A percentile compares a stretch with the other conserved stretches of the same genome.
Conservation (phyloP, 2,113 vertebrate species). For the Fulmarus glacialis region DNA sequence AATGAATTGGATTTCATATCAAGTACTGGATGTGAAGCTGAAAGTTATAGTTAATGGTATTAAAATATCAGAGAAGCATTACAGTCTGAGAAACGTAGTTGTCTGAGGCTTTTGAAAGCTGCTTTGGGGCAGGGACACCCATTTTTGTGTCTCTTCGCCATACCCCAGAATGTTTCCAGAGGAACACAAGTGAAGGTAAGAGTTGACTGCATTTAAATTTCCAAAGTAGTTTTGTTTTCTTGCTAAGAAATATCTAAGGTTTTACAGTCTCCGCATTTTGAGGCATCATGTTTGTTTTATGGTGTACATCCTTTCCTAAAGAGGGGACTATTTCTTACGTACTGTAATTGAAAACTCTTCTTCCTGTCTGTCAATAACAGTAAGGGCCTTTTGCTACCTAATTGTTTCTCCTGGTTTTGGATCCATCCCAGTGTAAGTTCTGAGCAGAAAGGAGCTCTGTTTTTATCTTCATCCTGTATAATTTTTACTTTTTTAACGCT, state of each 20-base stretch:
- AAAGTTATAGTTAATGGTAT: background rate
- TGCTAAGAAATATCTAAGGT: background rate
- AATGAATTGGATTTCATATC: background rate
- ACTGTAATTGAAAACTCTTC: background rate
- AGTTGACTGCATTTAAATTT: background rate
- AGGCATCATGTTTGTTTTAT: background rate
- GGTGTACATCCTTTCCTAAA: background rate
- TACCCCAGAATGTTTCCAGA: background rate
- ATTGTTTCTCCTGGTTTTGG: background rate
- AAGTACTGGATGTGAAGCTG: background rate
- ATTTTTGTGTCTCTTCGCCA: background rate
- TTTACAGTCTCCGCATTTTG: background rate
- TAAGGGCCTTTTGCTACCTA: background rate
- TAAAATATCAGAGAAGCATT: background rate
- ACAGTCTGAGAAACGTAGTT: background rate
- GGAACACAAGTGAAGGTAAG: background rate
- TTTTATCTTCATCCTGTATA: background rate
- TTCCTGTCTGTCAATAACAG: background rate
- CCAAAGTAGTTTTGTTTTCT: background rate
- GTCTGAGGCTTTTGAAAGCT: background rate
- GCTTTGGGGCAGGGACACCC: background rate
- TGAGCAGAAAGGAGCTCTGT: background rate
- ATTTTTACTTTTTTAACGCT: background rate
- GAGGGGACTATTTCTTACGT: background rate
- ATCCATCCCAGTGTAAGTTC: background rate